phyloP scores from a whole-genome alignment of 1,140 invertebrate species.

The Ceratitis capitata region DNA sequence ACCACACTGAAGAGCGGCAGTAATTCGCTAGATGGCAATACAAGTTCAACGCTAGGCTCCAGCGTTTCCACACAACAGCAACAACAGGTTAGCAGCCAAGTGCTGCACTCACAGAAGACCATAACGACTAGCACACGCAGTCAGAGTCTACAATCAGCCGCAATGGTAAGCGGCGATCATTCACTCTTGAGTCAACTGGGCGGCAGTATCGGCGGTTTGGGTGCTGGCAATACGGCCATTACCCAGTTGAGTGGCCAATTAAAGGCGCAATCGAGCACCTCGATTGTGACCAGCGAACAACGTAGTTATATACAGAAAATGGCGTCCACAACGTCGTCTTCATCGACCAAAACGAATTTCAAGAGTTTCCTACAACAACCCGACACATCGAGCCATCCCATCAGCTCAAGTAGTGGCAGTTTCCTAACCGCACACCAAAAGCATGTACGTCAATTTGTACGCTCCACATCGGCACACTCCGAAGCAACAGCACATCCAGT shows the following conservation, averaged over 20 bases:
- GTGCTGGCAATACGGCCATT: slow-evolving; percentile 34
- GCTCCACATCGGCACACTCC: slow-evolving; percentile 63
- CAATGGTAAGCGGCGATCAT: slow-evolving; percentile 47
- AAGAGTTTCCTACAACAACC: slow-evolving; percentile 63
- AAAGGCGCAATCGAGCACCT: slow-evolving; percentile 62
- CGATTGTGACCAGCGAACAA: slow-evolving; percentile 60
- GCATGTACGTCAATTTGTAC: slow-evolving; percentile 63
- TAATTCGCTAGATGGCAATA: slow-evolving; percentile 37
- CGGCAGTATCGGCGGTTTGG: neutral
- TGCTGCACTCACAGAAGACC: slow-evolving; percentile 49
- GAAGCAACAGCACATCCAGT: slow-evolving; percentile 54
- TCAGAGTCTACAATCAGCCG: slow-evolving; percentile 62
- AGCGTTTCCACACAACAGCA: slow-evolving; percentile 42
- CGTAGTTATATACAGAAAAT: slow-evolving; percentile 51
- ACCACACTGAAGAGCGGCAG: neutral
- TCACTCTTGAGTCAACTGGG: slow-evolving; percentile 18
- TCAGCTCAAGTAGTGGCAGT: slow-evolving; percentile 41
- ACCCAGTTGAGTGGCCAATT: slow-evolving; percentile 54
- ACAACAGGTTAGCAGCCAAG: slow-evolving; percentile 38
- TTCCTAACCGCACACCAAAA: slow-evolving; percentile 63
- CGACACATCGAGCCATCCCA: slow-evolving; percentile 49
- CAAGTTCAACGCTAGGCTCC: slow-evolving; percentile 24
- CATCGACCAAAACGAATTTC: slow-evolving; percentile 55
- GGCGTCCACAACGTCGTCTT: slow-evolving; percentile 40
- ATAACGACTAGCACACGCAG: slow-evolving; percentile 59